phyloP scores from a whole-genome alignment of 2,797 vertebrate genomes.

The Sebastes cheni region DNA sequence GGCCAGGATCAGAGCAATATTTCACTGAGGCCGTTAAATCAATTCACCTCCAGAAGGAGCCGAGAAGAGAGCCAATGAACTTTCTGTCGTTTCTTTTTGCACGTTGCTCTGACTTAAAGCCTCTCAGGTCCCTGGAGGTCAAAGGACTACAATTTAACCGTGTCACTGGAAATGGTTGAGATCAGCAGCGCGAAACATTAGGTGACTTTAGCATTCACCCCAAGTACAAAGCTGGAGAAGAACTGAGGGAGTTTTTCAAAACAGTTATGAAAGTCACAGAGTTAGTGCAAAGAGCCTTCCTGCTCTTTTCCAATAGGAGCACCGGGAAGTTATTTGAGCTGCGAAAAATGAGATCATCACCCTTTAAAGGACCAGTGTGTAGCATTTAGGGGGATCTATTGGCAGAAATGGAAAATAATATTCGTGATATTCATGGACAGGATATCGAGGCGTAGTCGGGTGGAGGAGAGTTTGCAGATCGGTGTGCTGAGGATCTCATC shows the following conservation, averaged over 20 bases:
- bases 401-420: neutral
- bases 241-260: slow-evolving; percentile 15
- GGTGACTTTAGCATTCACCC: slow-evolving; percentile 6
- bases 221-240: slow-evolving; percentile 11
- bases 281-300: neutral
- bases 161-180: slow-evolving; percentile 41
- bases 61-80: slow-evolving; percentile 38
- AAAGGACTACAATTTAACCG: slow-evolving; percentile 1
- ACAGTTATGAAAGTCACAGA: slow-evolving; percentile 5
- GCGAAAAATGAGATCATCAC: neutral
- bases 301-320: no score
- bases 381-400: neutral
- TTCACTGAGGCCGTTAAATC: slow-evolving; percentile 73
- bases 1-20: slow-evolving; percentile 65
- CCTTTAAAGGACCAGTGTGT: slow-evolving; percentile 1
- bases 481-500: no score
- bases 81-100: slow-evolving; percentile 25
- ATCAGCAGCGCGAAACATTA: slow-evolving; percentile 26
- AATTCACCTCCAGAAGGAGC: slow-evolving; percentile 59
- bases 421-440: no score
- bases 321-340: neutral
- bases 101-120: slow-evolving; percentile 30
- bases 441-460: no score
- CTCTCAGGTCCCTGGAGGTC: slow-evolving; percentile 16
- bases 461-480: no score